A percentile compares a stretch with the other conserved stretches of the same genome.
Conservation (phyloP, 1,140 invertebrate genomes). For the Mactra quadrangularis region DNA sequence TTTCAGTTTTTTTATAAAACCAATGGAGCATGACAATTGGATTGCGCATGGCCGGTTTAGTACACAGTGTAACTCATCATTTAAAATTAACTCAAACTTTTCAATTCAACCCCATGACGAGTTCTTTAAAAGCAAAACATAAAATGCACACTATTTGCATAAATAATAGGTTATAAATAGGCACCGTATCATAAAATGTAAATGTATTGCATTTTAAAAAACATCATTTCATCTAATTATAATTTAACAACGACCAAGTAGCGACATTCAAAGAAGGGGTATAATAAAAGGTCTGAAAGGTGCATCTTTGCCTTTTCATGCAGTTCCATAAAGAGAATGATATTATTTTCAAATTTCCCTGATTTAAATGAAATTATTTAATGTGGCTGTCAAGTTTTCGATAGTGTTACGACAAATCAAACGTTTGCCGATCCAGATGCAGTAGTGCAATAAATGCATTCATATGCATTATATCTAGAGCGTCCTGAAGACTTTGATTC, state of each 20-base stretch:
- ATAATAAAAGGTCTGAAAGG: constrained; percentile 26
- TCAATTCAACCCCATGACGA: not conserved
- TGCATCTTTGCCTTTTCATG: constrained; percentile 23
- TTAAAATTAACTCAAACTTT: too few species aligned
- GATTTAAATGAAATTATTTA: constrained; percentile 46
- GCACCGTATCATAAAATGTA: constrained; percentile 10
- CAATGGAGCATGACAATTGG: too few species aligned
- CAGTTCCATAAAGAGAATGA: constrained; percentile 16
- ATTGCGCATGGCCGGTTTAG: too few species aligned
- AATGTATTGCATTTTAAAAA: constrained; percentile 17
- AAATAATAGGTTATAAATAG: constrained; percentile 17
- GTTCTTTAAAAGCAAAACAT: not conserved
- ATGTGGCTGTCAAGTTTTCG: constrained; percentile 24
- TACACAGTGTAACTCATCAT: too few species aligned
- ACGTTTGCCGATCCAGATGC: constrained; percentile 55
- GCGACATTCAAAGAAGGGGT: not conserved
- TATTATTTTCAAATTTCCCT: constrained; percentile 57
- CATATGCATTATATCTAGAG: constrained; percentile 49
- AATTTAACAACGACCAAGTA: constrained; percentile 4
- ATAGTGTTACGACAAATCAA: constrained; percentile 33
- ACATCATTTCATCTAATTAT: constrained; percentile 22
- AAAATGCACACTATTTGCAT: constrained; percentile 21
- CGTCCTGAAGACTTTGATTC: constrained; percentile 40
- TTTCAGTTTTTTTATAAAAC: too few species aligned
- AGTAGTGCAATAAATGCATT: constrained; percentile 55